A percentile compares a stretch with the other conserved stretches of the same genome.
These are phyloP conservation scores for Gopherus evgoodei DNA, from an alignment of 2,113 vertebrate genomes.

Conservation along the genomic window DNA sequence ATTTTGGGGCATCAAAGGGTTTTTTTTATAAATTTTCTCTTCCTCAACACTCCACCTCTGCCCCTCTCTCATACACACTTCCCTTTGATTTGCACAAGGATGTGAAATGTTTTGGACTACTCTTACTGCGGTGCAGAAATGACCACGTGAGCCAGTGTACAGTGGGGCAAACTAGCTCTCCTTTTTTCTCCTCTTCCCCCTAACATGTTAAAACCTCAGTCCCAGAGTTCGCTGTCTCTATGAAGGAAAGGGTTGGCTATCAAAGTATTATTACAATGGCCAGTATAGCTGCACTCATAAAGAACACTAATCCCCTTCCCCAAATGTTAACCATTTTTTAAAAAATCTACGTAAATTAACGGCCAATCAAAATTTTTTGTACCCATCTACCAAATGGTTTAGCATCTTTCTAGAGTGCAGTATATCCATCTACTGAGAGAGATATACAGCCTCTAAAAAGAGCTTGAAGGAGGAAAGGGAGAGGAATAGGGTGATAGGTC, in stretches of 20 bases:
- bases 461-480: constrained; percentile 42
- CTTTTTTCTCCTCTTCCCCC: background rate
- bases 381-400: constrained; percentile 47
- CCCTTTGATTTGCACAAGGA: constrained; percentile 57
- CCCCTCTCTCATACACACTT: constrained; percentile 53
- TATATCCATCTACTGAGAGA: constrained; percentile 43
- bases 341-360: constrained; percentile 46
- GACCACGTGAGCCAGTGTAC: constrained; percentile 33
- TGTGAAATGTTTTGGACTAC: constrained; percentile 50
- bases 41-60: constrained; percentile 55
- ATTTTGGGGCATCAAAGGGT: constrained; percentile 75
- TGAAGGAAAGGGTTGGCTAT: constrained; percentile 82
- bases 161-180: constrained; percentile 44
- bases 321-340: constrained; percentile 14
- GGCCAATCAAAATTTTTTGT: constrained; percentile 52
- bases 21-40: constrained; percentile 69
- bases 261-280: constrained; percentile 67
- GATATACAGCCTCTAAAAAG: background rate
- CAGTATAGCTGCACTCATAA: constrained; percentile 65
- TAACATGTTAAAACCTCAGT: constrained; percentile 17
- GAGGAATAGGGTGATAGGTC: constrained; percentile 20
- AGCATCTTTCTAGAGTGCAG: constrained; percentile 62
- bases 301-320: constrained; percentile 48
- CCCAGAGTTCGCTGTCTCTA: constrained; percentile 65
- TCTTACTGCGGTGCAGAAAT: constrained; percentile 43